Base-by-base conservation (phyloP, 2,797 vertebrate species). In the Chaetophractus vellerosus region DNA sequence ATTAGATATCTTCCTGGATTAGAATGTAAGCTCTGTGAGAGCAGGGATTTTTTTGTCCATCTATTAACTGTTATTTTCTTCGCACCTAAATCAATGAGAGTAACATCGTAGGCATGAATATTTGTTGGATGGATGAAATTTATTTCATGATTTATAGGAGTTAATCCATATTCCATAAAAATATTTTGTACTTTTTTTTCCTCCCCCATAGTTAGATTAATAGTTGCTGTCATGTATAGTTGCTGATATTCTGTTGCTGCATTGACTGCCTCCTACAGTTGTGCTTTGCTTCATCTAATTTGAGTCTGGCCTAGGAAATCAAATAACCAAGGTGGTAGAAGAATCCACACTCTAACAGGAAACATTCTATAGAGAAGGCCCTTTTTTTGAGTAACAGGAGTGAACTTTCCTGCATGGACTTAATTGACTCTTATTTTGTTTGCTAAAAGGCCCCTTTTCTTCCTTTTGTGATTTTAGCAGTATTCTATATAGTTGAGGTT, bases 401-500 rank as follows among this genome's bases (percentile, higher is more conserved):
- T 59, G 38, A 94, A 61, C 57, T 88, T 92, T 72, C 4, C 2
- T 82, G 23, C 11, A 45, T 45, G 19, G n/a, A 50, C 59, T 76
- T 61, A 76, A 76, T 0, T 90, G 55, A 75, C 5, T 55, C 85
- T 18, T 84, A 66, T 93, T 64, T 68, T 74, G 15, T 23, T 71
- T 93, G 76, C 52, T 93, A 91, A 33, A 84, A 74, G 52, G 3
- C 19, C 7, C 74, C n/a, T 78, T 55, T 57, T 79, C 24, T 57
- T 79, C 24, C 52, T 36, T 92, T 92, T 76, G 23, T 33, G 2
- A 52, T 91, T 91, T 96, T 14, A 24, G 9, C 71, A 91, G 24
- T 61, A 41, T 81, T 96, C 31, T 96, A 2, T 86, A 5, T 84
- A 72, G 69, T 89, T 95, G 71, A 50, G 5, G 3, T 63, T 95